Evolutionary conservation across 23 tunicate species (phyloP), one percentile per base, ranked within the genome.

Genomic region (Trididemnum clinides): DNA sequence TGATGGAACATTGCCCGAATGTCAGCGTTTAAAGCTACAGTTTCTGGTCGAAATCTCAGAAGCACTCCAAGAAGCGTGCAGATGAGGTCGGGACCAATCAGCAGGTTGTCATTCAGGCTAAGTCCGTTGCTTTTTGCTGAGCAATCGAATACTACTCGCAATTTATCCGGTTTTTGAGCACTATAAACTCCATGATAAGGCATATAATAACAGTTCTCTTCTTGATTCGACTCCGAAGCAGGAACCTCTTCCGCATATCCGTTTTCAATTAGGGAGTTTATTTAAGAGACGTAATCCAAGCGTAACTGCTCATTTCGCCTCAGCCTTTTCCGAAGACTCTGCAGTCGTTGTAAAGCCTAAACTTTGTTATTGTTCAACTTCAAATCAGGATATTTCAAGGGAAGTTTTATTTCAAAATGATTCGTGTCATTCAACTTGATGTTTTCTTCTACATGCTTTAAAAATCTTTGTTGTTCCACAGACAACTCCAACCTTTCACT

Each of bases 1-100:
- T 77, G 82, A 64, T 77, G 82, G 35, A 77, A 77, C 82, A 77
- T 77, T 12, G 82, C 39, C 31, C 49, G 57, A 26, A 77, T 77
- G 39, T 77, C 82, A 1, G 82, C 64, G 35, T 34, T 51, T 7
- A 77, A 28, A 7, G 82, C 64, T 31, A 35, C 22, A 63, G 1
- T 21, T 44, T 77, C 82, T 3, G 44, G 54, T 6, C 82, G 63
- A 72, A 72, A 72, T 72, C 78, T 35, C 25, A 37, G 4, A n/a
- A 72, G 34, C 33, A 72, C 10, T 33, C 78, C 54, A 10, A 44
- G 15, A 44, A 44, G 54, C 10, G 54, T 44, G 15, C 54, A 44
- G 54, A 10, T 44, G 12, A 44, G 15, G 54, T 44, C 54, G 15
- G 54, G 54, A 44, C 54, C 54, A 44, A 15, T 44, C 15, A 44